Evolutionary conservation across 2,797 vertebrate species (phyloP).

Genomic region (Chaetophractus vellerosus): DNA sequence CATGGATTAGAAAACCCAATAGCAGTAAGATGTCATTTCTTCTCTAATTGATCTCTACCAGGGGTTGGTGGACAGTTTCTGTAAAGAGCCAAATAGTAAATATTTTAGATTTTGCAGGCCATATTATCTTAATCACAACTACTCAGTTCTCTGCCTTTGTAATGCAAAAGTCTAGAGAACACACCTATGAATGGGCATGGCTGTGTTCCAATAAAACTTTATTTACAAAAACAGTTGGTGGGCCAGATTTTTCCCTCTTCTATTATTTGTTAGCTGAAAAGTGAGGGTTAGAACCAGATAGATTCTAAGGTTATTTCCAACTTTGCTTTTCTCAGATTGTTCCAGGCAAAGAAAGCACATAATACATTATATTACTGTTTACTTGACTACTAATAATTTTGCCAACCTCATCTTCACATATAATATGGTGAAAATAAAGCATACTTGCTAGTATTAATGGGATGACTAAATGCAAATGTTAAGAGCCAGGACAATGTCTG

Average conservation of each 20-base stretch:
- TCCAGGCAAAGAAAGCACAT: not conserved
- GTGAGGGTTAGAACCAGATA: conserved; percentile 10
- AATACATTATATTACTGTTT: not conserved
- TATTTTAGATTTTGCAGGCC: conserved; percentile 3
- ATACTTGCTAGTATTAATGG: not conserved
- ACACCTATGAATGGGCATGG: not conserved
- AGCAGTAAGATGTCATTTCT: not conserved
- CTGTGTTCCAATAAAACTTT: conserved; percentile 62
- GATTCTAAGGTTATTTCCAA: not conserved
- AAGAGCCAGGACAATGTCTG: conserved; percentile 1
- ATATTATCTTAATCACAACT: conserved; percentile 32
- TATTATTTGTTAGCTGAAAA: conserved; percentile 35
- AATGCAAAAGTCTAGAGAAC: not conserved
- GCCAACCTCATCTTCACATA: conserved; percentile 16
- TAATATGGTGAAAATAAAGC: conserved; percentile 12
- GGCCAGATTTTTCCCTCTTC: not conserved
- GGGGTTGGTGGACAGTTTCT: not conserved
- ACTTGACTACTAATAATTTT: conserved; percentile 52
- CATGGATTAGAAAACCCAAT: not conserved
- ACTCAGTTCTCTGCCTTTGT: conserved; percentile 10
- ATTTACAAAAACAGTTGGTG: conserved; percentile 37
- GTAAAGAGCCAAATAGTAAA: not conserved
- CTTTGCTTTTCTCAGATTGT: conserved; percentile 23
- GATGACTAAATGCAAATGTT: conserved; percentile 46
- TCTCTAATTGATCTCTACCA: not conserved